Evolutionary conservation across 2,113 vertebrate species (phyloP), one percentile per base, ranked within the genome.

Genomic region (Chloropsis cyanopogon): DNA sequence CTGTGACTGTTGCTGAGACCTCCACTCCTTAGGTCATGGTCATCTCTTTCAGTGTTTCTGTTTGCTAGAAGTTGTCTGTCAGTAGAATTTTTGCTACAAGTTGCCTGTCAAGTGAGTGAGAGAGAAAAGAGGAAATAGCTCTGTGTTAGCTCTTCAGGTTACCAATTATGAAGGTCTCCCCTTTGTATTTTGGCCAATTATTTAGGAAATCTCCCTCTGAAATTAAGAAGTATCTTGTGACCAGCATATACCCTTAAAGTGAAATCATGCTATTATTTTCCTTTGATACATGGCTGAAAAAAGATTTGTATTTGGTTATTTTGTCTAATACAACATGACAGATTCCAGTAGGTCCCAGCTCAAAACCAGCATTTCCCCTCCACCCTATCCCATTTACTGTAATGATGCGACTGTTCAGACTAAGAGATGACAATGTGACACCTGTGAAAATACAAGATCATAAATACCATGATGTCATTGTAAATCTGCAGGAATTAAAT

Each of bases 371-470:
- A 50, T 54, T 94, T 94, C 28, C 37, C 4, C 26, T 65, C n/a
- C 11, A 73, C 16, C 23, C 17, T 22, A 28, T 54, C 44, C n/a
- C 9, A 13, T 69, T 78, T 78, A 80, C 53, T 66, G 33, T 59
- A 94, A 81, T 29, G 73, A 93, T 84, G 49, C 14, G 64, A 49
- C 24, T 2, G 1, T 79, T 92, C 53, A 82, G 65, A 31, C 50
- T 85, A 69, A 72, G 52, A 75, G 24, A 88, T 94, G 81, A 95
- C 0, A 1, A 50, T 42, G 35, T 21, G 33, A 64, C 93, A 95
- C 81, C 90, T 96, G 95, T 92, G 68, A 93, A 97, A 95, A 96
- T 92, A 97, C 9, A 76, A 61, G 52, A 24, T 50, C 85, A 64
- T 46, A 79, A 91, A 41, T 69, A 69, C 66, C 12, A 49, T 86